phyloP scores from a whole-genome alignment of 1,140 invertebrate species.

The Holcopasites calliopsidis region DNA sequence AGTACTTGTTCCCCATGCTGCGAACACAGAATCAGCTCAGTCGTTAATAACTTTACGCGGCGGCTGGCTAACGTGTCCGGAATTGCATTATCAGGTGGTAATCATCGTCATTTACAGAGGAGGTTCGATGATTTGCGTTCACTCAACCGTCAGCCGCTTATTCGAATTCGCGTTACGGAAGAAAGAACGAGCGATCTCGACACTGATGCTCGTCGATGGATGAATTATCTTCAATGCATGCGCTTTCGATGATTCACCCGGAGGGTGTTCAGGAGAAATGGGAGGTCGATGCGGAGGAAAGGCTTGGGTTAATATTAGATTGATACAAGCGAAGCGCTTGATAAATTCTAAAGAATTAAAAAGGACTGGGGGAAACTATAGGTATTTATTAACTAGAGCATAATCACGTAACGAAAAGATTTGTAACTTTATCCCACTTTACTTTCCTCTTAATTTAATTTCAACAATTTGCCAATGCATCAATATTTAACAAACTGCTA shows the following conservation, averaged over 20 bases:
- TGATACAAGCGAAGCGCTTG: no score
- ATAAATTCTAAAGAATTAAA: no score
- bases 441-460: no score
- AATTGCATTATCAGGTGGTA: slow-evolving; percentile 11
- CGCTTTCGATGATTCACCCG: not conserved
- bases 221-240: not conserved
- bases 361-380: no score
- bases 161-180: not conserved
- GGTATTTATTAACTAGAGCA: no score
- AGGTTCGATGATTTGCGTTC: not conserved
- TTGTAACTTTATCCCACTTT: no score
- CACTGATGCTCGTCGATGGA: not conserved
- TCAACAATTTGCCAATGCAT: no score
- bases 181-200: not conserved
- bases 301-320: no score
- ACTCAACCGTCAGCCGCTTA: not conserved
- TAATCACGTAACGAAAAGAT: no score
- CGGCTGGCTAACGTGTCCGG: not conserved
- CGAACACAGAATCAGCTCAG: slow-evolving; percentile 7
- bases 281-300: no score
- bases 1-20: slow-evolving; percentile 12
- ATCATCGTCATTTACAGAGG: not conserved
- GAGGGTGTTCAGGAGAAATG: not conserved
- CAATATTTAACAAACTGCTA: no score
- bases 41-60: slow-evolving; percentile 20